Base-by-base conservation (phyloP, 2,113 vertebrate species). In the Eolophus roseicapilla region DNA sequence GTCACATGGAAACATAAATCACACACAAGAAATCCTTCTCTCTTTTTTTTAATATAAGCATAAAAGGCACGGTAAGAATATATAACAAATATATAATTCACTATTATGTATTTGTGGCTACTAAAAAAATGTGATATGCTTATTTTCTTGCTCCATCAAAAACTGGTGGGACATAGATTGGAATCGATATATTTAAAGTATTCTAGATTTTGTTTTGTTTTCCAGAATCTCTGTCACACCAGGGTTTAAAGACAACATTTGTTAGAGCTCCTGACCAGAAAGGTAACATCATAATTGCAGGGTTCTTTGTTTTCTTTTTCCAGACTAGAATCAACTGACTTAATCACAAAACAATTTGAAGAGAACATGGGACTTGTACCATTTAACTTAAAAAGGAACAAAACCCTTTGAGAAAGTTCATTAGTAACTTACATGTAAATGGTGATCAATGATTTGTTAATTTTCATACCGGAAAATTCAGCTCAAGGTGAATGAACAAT, bases 1-100 rank as follows among this genome's bases (percentile, higher is more conserved):
- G 25, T 90, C 60, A 90, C 71, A 82, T 25, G 87, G 52, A 94
- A 92, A 93, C 74, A 91, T 75, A n/a, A 52, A 83, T 49, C 49
- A 86, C 68, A 86, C 76, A 92, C 14, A 76, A n/a, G 78, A 69
- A 44, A 70, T 65, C 46, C 41, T 77, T 55, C 37, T 82, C 63
- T 50, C 50, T 53, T 59, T 46, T 75, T 74, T 76, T 68, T 63
- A 80, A 73, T 68, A 78, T n/a, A 90, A 64, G 37, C 37, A 60
- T 39, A 82, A 78, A 71, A 71, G 59, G 17, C 76, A 82, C 89
- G 16, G 33, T 73, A 89, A 64, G 60, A 82, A 74, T 68, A 86
- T 37, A 62, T 24, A 59, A 59, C 6, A 59, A 24, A 59, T 23
- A 77, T 39, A 47, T 46, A 62, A 73, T 52, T 74, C 60, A 90